phyloP scores from a whole-genome alignment of 2,797 vertebrate species.

The Holocentrus rufus region DNA sequence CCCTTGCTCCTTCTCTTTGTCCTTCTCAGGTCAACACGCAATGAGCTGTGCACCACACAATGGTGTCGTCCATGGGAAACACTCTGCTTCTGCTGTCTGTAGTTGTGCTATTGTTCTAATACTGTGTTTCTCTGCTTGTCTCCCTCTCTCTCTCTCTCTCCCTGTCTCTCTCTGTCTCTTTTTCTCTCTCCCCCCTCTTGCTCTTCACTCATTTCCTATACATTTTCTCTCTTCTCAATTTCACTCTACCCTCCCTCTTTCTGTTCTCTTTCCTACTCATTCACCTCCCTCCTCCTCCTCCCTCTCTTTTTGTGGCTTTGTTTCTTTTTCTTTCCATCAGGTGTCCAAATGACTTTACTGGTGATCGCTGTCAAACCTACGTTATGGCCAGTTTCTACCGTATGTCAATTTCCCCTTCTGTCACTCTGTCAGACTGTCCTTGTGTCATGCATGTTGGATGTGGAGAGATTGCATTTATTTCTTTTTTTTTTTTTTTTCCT shows the following conservation, averaged over 20 bases:
- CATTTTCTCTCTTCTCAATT: conserved; percentile 47
- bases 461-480: conserved; percentile 61
- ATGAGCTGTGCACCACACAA: conserved; percentile 71
- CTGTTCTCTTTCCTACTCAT: conserved; percentile 85
- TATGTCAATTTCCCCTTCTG: conserved; percentile 96
- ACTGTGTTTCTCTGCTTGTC: conserved; percentile 87
- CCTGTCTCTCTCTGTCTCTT: conserved; percentile 35
- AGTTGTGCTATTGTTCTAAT: conserved; percentile 84
- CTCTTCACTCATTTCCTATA: conserved; percentile 45
- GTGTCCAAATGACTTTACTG: conserved; percentile 99
- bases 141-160: conserved; percentile 65
- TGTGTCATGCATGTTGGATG: conserved; percentile 72
- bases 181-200: conserved; percentile 6
- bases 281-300: conserved; percentile 86
- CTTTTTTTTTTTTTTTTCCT: conserved; percentile 61
- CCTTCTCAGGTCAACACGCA: conserved; percentile 78
- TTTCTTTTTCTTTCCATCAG: conserved; percentile 91
- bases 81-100: conserved; percentile 81
- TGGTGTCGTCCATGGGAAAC: conserved; percentile 79
- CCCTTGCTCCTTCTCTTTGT: conserved; percentile 64
- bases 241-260: conserved; percentile 55
- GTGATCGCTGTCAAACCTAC: conserved; percentile 99
- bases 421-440: conserved; percentile 79
- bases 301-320: conserved; percentile 91
- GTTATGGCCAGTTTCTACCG: conserved; percentile 99